Evolutionary conservation across 2,888 invertebrate species (phyloP).

Genomic region (Lucinisca nassula): DNA sequence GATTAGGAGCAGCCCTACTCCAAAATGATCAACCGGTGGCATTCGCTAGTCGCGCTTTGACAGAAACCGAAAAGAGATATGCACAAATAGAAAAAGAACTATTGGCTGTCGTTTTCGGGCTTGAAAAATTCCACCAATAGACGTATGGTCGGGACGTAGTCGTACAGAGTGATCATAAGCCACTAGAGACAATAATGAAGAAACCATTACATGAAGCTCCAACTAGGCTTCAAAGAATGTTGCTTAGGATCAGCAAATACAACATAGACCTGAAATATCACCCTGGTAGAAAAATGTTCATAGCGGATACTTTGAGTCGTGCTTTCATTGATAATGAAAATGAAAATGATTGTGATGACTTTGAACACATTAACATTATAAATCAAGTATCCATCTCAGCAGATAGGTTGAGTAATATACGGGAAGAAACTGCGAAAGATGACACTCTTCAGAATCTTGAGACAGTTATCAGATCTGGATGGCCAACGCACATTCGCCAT

Average conservation of each 20-base stretch:
- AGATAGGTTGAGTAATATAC: not conserved
- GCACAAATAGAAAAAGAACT: conserved; percentile 71
- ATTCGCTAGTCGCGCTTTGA: conserved; percentile 66
- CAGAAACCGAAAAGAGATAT: conserved; percentile 63
- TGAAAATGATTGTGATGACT: no score
- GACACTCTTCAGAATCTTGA: not conserved
- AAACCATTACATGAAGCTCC: conserved; percentile 62
- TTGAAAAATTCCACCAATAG: conserved; percentile 62
- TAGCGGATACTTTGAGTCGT: conserved; percentile 62
- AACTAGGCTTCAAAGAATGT: conserved; percentile 65
- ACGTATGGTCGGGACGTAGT: conserved; percentile 39
- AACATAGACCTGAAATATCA: conserved; percentile 41
- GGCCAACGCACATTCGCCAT: conserved; percentile 19
- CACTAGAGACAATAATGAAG: conserved; percentile 53
- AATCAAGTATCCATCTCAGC: not conserved
- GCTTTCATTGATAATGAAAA: conserved; percentile 17
- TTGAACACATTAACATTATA: no score
- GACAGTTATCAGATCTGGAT: conserved; percentile 8
- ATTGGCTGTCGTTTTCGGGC: conserved; percentile 56
- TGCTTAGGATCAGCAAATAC: conserved; percentile 51
- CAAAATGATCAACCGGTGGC: conserved; percentile 58
- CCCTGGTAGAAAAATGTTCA: conserved; percentile 58
- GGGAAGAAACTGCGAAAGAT: conserved; percentile 12
- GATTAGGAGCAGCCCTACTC: no score
- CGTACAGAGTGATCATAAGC: conserved; percentile 68